Percentiles rank a stretch among this genome's conserved stretches.
phyloP scores from a whole-genome alignment of 2,797 vertebrate species.

The Rhinichthys osculus region DNA sequence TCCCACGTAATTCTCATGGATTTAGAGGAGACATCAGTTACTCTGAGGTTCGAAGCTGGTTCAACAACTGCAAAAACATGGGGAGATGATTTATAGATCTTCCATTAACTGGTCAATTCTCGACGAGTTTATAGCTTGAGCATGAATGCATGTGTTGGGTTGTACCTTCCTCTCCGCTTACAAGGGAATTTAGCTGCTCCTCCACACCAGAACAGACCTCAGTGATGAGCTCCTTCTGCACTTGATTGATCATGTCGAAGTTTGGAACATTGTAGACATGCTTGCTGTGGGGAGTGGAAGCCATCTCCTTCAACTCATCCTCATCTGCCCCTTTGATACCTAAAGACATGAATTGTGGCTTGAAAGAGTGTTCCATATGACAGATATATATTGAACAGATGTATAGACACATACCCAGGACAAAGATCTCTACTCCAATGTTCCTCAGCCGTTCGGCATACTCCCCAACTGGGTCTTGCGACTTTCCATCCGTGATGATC shows the following conservation, averaged over 20 bases:
- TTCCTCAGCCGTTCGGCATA: conserved; percentile 90
- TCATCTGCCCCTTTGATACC: conserved; percentile 99
- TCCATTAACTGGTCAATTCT: neutral
- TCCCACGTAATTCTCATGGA: conserved; percentile 93
- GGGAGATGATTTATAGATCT: conserved; percentile 9
- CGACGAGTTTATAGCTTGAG: neutral
- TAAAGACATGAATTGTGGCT: conserved; percentile 67
- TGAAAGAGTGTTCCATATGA: conserved; percentile 54
- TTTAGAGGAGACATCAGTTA: conserved; percentile 91
- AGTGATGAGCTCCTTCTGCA: conserved; percentile 90
- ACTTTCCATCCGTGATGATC: conserved; percentile 99
- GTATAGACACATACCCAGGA: conserved; percentile 85
- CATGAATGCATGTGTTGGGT: neutral
- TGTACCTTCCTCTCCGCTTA: conserved; percentile 95
- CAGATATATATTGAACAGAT: neutral
- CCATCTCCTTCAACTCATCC: conserved; percentile 94
- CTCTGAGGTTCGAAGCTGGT: conserved; percentile 87
- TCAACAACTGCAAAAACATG: conserved; percentile 84
- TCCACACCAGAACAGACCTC: conserved; percentile 95
- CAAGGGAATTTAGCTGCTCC: conserved; percentile 87
- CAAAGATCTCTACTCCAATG: conserved; percentile 96
- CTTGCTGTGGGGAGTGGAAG: conserved; percentile 88
- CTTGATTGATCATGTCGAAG: conserved; percentile 91
- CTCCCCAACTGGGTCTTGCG: conserved; percentile 96
- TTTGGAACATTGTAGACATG: conserved; percentile 96